phyloP scores from a whole-genome alignment of 1,140 invertebrate species.

The Asobara japonica region DNA sequence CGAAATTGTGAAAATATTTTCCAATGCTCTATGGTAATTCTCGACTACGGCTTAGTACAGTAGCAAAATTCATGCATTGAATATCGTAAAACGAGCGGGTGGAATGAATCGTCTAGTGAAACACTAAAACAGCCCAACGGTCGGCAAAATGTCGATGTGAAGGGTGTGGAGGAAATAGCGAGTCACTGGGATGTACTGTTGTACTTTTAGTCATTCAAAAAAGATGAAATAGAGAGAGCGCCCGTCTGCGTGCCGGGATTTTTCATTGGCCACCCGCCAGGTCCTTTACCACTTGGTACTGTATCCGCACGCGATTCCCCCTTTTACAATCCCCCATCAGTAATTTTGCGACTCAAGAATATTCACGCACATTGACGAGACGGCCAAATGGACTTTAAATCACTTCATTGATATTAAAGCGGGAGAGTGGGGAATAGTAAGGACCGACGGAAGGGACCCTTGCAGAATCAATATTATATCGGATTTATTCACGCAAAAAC shows the following conservation, averaged over 20 bases:
- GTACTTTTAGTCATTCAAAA: constrained; percentile 19
- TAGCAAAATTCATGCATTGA: not conserved
- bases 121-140: not conserved
- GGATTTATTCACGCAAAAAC: no score
- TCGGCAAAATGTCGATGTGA: constrained; percentile 8
- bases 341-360: not conserved
- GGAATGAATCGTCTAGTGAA: not conserved
- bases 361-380: not conserved
- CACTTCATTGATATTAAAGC: not conserved
- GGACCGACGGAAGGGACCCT: no score
- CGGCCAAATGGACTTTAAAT: not conserved
- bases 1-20: no score
- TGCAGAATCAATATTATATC: no score
- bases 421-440: no score
- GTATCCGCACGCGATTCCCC: constrained; percentile 6
- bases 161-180: not conserved
- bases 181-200: not conserved
- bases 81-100: not conserved
- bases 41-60: no score
- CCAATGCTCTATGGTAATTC: no score
- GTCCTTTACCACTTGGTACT: constrained; percentile 4
- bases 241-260: constrained; percentile 28
- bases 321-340: not conserved
- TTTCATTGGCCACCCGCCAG: constrained; percentile 27
- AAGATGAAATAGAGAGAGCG: constrained; percentile 25